These are phyloP conservation scores for Capitulum mitella DNA, from an alignment of 2,888 invertebrate genomes.

Conservation along the genomic window DNA sequence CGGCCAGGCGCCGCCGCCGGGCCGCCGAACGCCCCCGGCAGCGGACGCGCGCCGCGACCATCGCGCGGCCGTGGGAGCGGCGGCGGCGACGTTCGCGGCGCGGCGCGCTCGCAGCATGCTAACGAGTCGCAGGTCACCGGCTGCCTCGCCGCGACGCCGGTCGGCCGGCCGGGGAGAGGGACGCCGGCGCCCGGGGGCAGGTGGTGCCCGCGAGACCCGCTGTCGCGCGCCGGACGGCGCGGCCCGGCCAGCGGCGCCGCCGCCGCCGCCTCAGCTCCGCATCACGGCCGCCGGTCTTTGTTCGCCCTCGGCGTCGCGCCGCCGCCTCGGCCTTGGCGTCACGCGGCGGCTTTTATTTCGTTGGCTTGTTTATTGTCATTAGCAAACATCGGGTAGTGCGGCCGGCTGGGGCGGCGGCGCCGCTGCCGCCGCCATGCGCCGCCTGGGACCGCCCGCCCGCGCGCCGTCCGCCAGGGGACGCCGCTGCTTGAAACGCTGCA, in stretches of 20 bases:
- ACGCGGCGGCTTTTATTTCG: not conserved
- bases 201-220: not conserved
- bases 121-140: not conserved
- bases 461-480: slow-evolving; percentile 18
- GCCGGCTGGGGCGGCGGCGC: not conserved
- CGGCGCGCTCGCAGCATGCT: not conserved
- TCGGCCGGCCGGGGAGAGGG: not conserved
- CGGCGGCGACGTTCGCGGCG: not conserved
- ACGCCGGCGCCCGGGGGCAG: not conserved
- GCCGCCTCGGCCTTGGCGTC: not conserved
- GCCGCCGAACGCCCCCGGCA: not conserved
- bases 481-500: slow-evolving; percentile 21
- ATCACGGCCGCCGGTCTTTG: not conserved
- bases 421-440: not conserved
- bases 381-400: not conserved
- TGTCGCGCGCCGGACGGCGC: not conserved
- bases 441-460: not conserved
- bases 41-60: not conserved
- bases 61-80: not conserved
- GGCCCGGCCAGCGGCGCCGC: not conserved
- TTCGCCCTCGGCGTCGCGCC: no score
- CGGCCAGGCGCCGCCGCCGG: not conserved
- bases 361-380: slow-evolving; percentile 5
- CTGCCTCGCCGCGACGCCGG: not conserved
- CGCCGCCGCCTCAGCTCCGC: not conserved